Evolutionary conservation across 2,888 invertebrate genomes (phyloP), one percentile per base, ranked within the genome.

Genomic region (Antheraea assamensis): DNA sequence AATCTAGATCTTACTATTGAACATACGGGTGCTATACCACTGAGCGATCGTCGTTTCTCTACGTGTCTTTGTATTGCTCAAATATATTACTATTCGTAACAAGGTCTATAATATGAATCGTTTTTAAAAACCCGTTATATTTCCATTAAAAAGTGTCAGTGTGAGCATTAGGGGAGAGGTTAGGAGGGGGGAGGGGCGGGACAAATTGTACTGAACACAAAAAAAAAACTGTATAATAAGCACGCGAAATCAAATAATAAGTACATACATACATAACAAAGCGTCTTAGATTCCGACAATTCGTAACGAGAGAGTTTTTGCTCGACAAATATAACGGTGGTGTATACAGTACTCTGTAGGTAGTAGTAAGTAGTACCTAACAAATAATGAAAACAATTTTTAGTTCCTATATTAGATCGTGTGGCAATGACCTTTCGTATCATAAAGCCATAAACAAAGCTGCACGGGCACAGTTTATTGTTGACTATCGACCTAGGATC

Each of bases 391-490:
- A 66, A 66, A 66, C 66, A 66, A 35, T 66, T 10, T 61, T 30
- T 66, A 66, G 66, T 31, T 66, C 35, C 17, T 30, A 31, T 66
- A 66, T 66, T 66, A 66, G 35, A 66, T 66, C 35, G 66, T 17
- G 66, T 31, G 66, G 17, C 66, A 35, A 21, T 66, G 66, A 66
- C 30, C 66, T 66, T 66, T 35, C 31, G n/a, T 66, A 66, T 66
- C 66, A 66, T 66, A 66, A 66, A 66, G 21, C 66, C 66, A 66
- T 66, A 66, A 66, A 66, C 66, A 66, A 66, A 66, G 66, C 31
- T 66, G 66, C 35, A 66, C 66, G 66, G 35, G 66, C 35, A 66
- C 35, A 66, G 31, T 66, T 66, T 35, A 66, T 66, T 66, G 31
- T 35, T 30, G 66, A 30, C 66, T 66, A 35, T 66, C 66, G 66